Percentiles rank a stretch among this genome's conserved stretches.
Conservation (phyloP, 2,113 vertebrate species). For the Neotoma lepida region DNA sequence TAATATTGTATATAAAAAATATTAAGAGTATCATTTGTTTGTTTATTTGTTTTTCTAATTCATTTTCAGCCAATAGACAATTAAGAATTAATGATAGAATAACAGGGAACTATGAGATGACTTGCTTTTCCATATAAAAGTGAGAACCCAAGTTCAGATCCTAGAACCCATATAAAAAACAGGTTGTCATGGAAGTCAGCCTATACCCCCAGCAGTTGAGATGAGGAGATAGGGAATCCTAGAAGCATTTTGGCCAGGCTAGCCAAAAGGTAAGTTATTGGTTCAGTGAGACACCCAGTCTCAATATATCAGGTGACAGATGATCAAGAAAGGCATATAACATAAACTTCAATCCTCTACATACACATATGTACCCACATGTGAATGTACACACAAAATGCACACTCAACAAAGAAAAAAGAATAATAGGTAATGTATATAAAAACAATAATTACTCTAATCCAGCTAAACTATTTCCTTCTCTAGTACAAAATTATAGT, state of each 20-base stretch:
- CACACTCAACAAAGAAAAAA: background rate
- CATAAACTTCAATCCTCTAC: background rate
- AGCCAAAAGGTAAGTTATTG: background rate
- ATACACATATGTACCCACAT: background rate
- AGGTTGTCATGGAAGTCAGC: background rate
- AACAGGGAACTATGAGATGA: background rate
- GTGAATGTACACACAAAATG: background rate
- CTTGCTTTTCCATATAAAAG: background rate
- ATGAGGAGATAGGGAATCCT: background rate
- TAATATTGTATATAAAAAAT: background rate
- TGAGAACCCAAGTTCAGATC: background rate
- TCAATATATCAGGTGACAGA: background rate
- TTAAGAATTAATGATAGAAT: background rate
- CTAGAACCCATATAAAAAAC: background rate
- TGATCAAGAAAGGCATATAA: background rate
- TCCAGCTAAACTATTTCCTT: background rate
- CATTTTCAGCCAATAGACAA: background rate
- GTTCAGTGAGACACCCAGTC: background rate
- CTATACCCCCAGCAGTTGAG: background rate
- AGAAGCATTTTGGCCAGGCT: background rate
- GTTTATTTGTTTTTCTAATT: background rate
- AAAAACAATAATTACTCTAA: background rate
- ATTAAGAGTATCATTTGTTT: background rate
- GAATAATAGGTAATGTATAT: background rate
- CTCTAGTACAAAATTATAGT: background rate